phyloP scores from a whole-genome alignment of 1,140 invertebrate genomes.

The Diorhabda elongata region DNA sequence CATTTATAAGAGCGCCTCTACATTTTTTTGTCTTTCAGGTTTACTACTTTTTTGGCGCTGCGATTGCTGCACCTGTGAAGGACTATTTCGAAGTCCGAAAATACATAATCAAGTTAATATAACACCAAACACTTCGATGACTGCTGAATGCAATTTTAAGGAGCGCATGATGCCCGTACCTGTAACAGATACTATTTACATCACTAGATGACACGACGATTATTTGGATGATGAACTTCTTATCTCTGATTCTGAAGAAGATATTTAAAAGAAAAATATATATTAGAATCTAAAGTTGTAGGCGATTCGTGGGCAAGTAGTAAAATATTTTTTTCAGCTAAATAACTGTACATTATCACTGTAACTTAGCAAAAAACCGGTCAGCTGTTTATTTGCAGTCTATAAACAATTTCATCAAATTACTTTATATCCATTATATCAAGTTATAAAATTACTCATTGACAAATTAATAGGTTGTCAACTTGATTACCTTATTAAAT shows the following conservation, averaged over 20 bases:
- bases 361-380: too few relatives aligned
- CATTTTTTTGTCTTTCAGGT: conserved; percentile 16
- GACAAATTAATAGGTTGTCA: too few relatives aligned
- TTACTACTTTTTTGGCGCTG: conserved; percentile 27
- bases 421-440: too few relatives aligned
- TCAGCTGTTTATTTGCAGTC: too few relatives aligned
- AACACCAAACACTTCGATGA: conserved; percentile 18
- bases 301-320: background rate
- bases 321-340: background rate
- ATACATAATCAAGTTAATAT: conserved; percentile 16
- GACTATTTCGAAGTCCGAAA: conserved; percentile 16
- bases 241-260: conserved; percentile 28
- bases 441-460: too few relatives aligned
- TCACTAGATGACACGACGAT: conserved; percentile 33
- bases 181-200: conserved; percentile 21
- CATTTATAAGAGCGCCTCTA: too few relatives aligned
- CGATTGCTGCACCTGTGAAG: conserved; percentile 30
- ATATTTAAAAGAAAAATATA: conserved; percentile 17
- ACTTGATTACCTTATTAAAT: too few relatives aligned
- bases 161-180: conserved; percentile 10
- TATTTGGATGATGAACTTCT: conserved; percentile 28
- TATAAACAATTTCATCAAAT: too few relatives aligned
- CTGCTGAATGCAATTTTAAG: conserved; percentile 23
- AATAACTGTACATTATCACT: background rate
- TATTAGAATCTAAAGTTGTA: background rate